Evolutionary conservation across 1,140 invertebrate genomes (phyloP), one percentile per base, ranked within the genome.

Genomic region (Caerostris extrusa): DNA sequence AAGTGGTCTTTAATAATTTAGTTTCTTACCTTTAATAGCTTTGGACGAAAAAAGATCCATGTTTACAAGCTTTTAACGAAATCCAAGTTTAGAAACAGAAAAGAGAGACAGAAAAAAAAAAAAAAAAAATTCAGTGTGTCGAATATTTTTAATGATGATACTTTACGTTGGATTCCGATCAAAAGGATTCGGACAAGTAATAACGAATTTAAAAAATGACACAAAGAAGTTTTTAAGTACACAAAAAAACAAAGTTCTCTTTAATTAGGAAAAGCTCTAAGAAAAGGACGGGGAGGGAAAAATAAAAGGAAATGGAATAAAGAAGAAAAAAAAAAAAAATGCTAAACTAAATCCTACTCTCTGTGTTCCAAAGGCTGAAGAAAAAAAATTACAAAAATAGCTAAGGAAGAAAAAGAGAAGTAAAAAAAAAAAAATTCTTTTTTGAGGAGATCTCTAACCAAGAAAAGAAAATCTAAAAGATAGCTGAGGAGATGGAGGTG

Each of bases 191-290:
- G 61, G 55, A 81, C 71, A 77, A 77, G 71, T 91, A 91, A 91
- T 91, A n/a, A 77, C 19, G 90, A 91, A 82, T 77, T 91, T 91
- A 91, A 91, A 91, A 82, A 71, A 91, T 61, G 90, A 77, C 56
- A n/a, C 58, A 91, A 91, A 91, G 69, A 57, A 88, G 60, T 90
- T 90, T n/a, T 69, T 55, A 90, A 71, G 69, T 64, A 19, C 19
- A 71, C 69, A 0, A 34, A 53, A 17, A 91, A 60, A 34, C 34
- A 81, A 91, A 91, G 56, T 91, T 81, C 57, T 71, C 10, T 91
- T 91, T 91, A 91, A 91, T 91, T 91, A 91, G 90, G 90, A 91
- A 60, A 82, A 81, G 90, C 90, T 91, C 14, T 91, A 17, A 57
- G 90, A 89, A 34, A 34, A 34, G 71, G 14, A 60, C 8, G 71